Percentiles rank a stretch among this genome's conserved stretches.
Evolutionary conservation across 2,888 invertebrate genomes (phyloP).

Genomic region (Hesperia comma): DNA sequence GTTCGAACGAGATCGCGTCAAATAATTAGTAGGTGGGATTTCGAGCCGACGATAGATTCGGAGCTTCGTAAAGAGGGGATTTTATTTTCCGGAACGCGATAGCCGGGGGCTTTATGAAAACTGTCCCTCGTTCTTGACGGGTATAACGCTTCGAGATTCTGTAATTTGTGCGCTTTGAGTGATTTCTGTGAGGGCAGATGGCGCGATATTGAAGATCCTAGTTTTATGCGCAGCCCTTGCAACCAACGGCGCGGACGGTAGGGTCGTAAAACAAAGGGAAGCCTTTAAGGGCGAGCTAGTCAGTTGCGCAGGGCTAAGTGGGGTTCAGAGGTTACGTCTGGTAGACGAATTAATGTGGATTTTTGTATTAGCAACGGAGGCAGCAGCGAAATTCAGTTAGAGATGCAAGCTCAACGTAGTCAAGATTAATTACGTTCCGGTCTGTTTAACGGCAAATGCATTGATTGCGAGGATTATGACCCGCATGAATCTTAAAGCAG

Average conservation of each 20-base stretch:
- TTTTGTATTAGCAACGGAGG: constrained; percentile 18
- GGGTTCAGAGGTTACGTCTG: constrained; percentile 30
- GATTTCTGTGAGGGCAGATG: constrained; percentile 76
- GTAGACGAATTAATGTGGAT: constrained; percentile 27
- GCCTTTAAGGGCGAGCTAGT: constrained; percentile 61
- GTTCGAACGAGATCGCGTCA: constrained; percentile 53
- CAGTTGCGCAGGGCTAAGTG: constrained; percentile 42
- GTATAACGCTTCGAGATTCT: constrained; percentile 58
- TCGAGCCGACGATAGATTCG: constrained; percentile 54
- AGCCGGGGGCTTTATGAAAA: constrained; percentile 62
- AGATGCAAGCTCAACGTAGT: background rate
- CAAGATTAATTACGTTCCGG: constrained; percentile 8
- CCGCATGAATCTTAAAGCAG: constrained; percentile 1
- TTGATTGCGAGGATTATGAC: background rate
- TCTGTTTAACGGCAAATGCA: background rate
- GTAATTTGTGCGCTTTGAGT: constrained; percentile 74
- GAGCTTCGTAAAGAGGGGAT: constrained; percentile 60
- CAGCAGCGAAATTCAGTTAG: background rate
- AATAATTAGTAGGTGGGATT: constrained; percentile 68
- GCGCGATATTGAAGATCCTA: constrained; percentile 72
- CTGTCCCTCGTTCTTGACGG: constrained; percentile 57
- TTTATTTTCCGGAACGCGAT: constrained; percentile 60
- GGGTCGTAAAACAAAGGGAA: constrained; percentile 71
- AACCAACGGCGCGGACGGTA: constrained; percentile 52
- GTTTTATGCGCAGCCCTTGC: constrained; percentile 69